Evolutionary conservation across 1,140 invertebrate species (phyloP), one percentile per base, ranked within the genome.

Genomic region (Drosophila dunni): DNA sequence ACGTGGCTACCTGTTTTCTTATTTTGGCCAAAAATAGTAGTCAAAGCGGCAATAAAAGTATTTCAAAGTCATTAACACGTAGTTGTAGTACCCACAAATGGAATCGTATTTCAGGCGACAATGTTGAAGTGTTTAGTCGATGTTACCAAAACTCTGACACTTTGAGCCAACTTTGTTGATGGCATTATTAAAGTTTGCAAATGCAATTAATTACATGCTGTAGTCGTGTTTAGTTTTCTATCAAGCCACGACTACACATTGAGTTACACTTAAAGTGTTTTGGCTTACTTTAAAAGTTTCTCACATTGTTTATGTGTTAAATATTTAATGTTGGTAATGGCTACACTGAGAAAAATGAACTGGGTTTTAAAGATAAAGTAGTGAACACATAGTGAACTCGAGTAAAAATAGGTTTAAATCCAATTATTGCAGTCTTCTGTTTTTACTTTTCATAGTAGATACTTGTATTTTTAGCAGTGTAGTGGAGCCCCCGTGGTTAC

Each of bases 21-120:
- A 64, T n/a, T 50, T 33, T 24, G n/a, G 1, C 11, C n/a, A 36
- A 17, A 53, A 53, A 53, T 36, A 53, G 29, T 34, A 13, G 3
- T n/a, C 7, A 13, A 24, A 42, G 38, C 9, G 33, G 63, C 63
- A 50, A 72, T 72, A 72, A 72, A 72, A 62, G 48, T 67, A 60
- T 54, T 53, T 56, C 40, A 63, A 46, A 61, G 50, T 33, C 33
- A 68, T 60, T 60, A 45, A 54, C 56, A 67, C 53, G 36, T 58
- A 42, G 17, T 46, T 46, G 9, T 7, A 42, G 61, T 11, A 24
- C 24, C 48, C 38, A 29, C 29, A 44, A 44, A 58, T n/a, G 8
- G 3, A 67, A 13, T 29, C 46, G 8, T 36, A 38, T 61, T 36
- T 48, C 29, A 44, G 17, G 3, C 11, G 36, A 42, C 11, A 51